phyloP scores from a whole-genome alignment of 2,888 invertebrate genomes.

The Lasius platythorax region DNA sequence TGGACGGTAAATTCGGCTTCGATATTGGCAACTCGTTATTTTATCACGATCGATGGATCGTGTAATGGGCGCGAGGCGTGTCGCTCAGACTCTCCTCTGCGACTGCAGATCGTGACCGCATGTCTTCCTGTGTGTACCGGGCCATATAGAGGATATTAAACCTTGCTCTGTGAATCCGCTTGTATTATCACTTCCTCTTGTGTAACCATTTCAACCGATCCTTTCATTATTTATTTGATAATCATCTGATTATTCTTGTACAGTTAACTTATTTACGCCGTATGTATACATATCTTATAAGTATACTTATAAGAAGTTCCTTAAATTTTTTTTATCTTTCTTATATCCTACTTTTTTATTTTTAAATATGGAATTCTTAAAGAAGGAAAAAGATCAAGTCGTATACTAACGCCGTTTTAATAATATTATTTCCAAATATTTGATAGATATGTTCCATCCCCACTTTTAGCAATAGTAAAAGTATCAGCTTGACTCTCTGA shows the following conservation, averaged over 20 bases:
- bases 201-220: constrained; percentile 44
- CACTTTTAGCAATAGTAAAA: constrained; percentile 18
- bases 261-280: constrained; percentile 4
- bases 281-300: background rate
- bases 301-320: background rate
- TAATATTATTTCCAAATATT: constrained; percentile 2
- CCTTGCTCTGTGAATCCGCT: constrained; percentile 30
- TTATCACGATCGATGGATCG: constrained; percentile 53
- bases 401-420: background rate
- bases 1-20: constrained; percentile 20
- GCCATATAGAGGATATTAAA: constrained; percentile 48
- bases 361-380: background rate
- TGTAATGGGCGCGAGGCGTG: constrained; percentile 46
- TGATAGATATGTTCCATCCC: constrained; percentile 1
- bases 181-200: constrained; percentile 46
- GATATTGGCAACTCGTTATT: constrained; percentile 57
- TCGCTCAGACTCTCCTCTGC: constrained; percentile 34
- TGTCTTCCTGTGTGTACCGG: constrained; percentile 40
- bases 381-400: background rate
- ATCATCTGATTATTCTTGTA: constrained; percentile 33
- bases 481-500: constrained; percentile 24
- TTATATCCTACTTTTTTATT: background rate
- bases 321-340: background rate
- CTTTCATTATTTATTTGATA: constrained; percentile 45
- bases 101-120: constrained; percentile 38